phyloP scores from a whole-genome alignment of 2,888 invertebrate species.

The Willowsia nigromaculata region DNA sequence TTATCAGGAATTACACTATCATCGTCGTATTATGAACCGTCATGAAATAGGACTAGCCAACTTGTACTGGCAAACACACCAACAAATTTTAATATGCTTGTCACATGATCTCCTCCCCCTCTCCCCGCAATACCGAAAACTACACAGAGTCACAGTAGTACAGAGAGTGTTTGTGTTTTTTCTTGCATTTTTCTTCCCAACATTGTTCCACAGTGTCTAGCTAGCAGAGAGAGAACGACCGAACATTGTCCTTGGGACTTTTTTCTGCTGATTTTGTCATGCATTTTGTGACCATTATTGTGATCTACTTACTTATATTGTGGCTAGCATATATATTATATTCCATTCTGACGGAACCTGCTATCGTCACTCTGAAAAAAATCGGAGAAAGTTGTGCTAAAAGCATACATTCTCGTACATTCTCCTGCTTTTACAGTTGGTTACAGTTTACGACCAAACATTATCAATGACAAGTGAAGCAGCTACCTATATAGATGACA shows the following conservation, averaged over 20 bases:
- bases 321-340: neutral
- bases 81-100: neutral
- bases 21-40: neutral
- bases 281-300: neutral
- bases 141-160: neutral
- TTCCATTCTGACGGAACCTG: neutral
- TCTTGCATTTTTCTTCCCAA: neutral
- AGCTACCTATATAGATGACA: neutral
- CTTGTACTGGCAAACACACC: neutral
- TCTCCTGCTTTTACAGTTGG: neutral
- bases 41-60: neutral
- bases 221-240: too few species aligned
- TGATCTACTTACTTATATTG: neutral
- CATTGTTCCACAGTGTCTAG: neutral
- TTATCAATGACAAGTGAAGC: neutral
- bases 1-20: constrained; percentile 20
- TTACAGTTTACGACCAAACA: neutral
- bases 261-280: constrained; percentile 5
- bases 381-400: neutral
- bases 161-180: neutral
- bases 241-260: constrained; percentile 12
- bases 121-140: neutral
- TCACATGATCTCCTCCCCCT: constrained; percentile 4
- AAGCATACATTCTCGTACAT: neutral
- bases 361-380: neutral